These are phyloP conservation scores for Lithophane ornitopus DNA, from an alignment of 2,888 invertebrate species.

Conservation along the genomic window DNA sequence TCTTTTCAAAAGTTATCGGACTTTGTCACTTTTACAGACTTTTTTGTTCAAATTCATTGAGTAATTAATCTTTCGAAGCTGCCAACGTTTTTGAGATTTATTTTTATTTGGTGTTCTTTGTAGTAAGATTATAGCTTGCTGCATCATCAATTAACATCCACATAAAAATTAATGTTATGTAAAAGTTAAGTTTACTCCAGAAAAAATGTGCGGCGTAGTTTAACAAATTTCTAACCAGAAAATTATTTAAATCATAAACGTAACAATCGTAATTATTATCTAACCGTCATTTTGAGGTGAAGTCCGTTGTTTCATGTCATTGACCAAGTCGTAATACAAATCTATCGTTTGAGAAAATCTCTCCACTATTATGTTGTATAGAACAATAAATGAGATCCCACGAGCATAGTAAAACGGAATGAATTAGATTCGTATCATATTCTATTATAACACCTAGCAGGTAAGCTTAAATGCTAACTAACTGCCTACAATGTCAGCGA, in stretches of 20 bases:
- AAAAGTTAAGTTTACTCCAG: not conserved
- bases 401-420: constrained; percentile 28
- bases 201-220: not conserved
- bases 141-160: too few relatives aligned
- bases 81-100: too few relatives aligned
- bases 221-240: not conserved
- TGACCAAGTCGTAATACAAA: constrained; percentile 46
- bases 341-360: constrained; percentile 60
- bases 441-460: constrained; percentile 16
- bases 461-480: not conserved
- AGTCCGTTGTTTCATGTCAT: constrained; percentile 52
- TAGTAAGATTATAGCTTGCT: too few relatives aligned
- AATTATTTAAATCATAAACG: constrained; percentile 5
- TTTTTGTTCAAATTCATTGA: too few relatives aligned
- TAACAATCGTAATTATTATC: constrained; percentile 55
- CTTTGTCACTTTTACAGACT: too few relatives aligned
- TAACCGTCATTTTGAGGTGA: constrained; percentile 53
- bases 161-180: too few relatives aligned
- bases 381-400: constrained; percentile 37
- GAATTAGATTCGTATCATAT: constrained; percentile 37
- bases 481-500: not conserved
- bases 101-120: too few relatives aligned
- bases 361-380: constrained; percentile 29
- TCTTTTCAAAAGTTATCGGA: too few relatives aligned
- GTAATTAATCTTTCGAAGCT: too few relatives aligned